Evolutionary conservation across 2,888 invertebrate genomes (phyloP).

Genomic region (Drosophila algonquin): DNA sequence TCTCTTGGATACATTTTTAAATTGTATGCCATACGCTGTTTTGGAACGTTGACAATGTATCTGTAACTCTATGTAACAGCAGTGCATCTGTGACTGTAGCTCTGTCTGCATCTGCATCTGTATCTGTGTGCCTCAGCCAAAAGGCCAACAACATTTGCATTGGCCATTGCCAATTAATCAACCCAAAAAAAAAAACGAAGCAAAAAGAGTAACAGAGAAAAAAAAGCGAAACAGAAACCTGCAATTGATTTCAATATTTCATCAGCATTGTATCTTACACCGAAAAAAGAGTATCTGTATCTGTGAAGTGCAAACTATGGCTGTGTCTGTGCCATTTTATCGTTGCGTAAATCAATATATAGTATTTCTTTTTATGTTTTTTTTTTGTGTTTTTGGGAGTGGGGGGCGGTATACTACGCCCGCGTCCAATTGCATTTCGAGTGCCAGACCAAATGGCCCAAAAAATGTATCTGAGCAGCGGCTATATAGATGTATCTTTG

Average conservation of each 20-base stretch:
- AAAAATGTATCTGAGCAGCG: conserved; percentile 31
- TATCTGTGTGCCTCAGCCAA: conserved; percentile 39
- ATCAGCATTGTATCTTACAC: conserved; percentile 46
- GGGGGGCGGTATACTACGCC: conserved; percentile 20
- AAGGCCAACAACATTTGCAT: conserved; percentile 70
- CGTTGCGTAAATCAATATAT: conserved; percentile 64
- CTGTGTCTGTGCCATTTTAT: conserved; percentile 41
- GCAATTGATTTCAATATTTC: conserved; percentile 70
- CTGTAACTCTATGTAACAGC: conserved; percentile 12
- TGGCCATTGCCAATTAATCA: conserved; percentile 75
- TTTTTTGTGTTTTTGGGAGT: conserved; percentile 7
- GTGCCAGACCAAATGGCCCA: conserved; percentile 24
- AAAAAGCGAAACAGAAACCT: conserved; percentile 35
- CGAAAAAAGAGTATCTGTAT: conserved; percentile 17
- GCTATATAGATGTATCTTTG: conserved; percentile 41
- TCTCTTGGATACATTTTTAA: conserved; percentile 75
- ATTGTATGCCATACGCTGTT: conserved; percentile 72
- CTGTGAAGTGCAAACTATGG: neutral
- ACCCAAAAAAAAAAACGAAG: conserved; percentile 28
- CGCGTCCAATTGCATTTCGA: conserved; percentile 39
- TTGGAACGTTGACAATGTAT: conserved; percentile 70
- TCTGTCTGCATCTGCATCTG: conserved; percentile 7
- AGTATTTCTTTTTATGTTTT: conserved; percentile 9
- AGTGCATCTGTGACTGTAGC: conserved; percentile 12
- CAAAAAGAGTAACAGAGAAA: conserved; percentile 7